phyloP scores from a whole-genome alignment of 2,888 invertebrate species.

The Euspilapteryx auroguttella region DNA sequence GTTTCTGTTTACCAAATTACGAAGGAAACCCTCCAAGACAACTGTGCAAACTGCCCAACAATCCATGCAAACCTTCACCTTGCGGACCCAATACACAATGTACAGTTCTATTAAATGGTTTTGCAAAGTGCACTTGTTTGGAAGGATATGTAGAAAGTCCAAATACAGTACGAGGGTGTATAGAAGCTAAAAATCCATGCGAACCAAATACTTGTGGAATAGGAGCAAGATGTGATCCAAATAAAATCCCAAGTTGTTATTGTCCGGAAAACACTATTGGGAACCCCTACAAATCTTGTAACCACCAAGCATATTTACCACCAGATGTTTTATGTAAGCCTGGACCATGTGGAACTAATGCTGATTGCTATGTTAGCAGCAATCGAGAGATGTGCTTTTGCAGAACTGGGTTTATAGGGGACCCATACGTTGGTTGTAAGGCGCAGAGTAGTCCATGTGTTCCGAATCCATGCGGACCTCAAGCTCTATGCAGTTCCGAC shows the following conservation, averaged over 20 bases:
- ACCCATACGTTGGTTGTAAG: conserved; percentile 78
- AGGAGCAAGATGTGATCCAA: conserved; percentile 79
- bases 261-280: conserved; percentile 83
- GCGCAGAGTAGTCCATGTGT: conserved; percentile 72
- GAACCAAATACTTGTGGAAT: conserved; percentile 80
- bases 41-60: conserved; percentile 71
- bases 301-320: conserved; percentile 54
- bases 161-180: conserved; percentile 84
- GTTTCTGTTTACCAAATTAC: conserved; percentile 86
- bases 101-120: conserved; percentile 73
- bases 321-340: conserved; percentile 72
- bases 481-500: conserved; percentile 71
- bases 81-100: conserved; percentile 91
- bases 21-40: conserved; percentile 80
- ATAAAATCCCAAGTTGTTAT: conserved; percentile 77
- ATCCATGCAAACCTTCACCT: conserved; percentile 82
- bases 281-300: conserved; percentile 80
- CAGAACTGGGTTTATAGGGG: conserved; percentile 72
- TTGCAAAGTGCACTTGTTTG: conserved; percentile 85
- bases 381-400: conserved; percentile 87
- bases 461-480: conserved; percentile 81
- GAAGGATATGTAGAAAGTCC: conserved; percentile 83
- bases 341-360: conserved; percentile 80
- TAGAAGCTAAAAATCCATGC: conserved; percentile 78
- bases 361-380: conserved; percentile 81